Base-by-base conservation (phyloP, 2,888 invertebrate species). In the Arenicola marina region DNA sequence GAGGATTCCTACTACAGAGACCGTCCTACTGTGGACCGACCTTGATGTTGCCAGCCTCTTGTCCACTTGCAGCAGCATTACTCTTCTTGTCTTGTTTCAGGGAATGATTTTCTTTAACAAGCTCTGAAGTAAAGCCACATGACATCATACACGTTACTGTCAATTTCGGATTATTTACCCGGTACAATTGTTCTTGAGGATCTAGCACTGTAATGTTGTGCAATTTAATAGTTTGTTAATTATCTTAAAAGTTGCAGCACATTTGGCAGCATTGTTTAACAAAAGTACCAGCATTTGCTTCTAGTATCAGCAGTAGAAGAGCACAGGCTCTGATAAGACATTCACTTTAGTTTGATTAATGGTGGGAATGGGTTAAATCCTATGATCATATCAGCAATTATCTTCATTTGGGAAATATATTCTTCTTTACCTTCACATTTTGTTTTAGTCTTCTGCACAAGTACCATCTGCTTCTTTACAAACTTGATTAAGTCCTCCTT, bases 401-500 rank as follows among this genome's bases (percentile, higher is more conserved):
- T 38, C 38, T 38, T 38, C 18, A 15, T 38, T 38, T 38, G 11
- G 11, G 11, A 38, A 38, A 38, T 38, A 38, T 38, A 18, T 38
- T 38, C 15, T 7, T 32, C 53, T 65, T 67, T 71, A 83, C 83
- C 83, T 65, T 82, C 80, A 74, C 73, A 75, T 70, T 78, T 80
- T 2, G 67, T 68, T 65, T 79, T 78, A 33, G 78, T 72, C 69
- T 82, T 82, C 69, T 83, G 80, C 29, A 82, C 58, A 33, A 78
- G 70, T 11, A 81, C 65, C 62, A 78, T 76, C 71, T 84, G 83
- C 62, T 80, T 81, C 72, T 82, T 83, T 24, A 82, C 80, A 76
- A 82, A 80, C 68, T 81, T 81, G 44, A 82, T 73, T n/a, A 84
- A 70, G 57, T 84, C 83, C 46, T 83, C 83, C 62, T 74, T 75